Evolutionary conservation across 2,113 vertebrate genomes (phyloP), one percentile per base, ranked within the genome.

Genomic region (Odocoileus hemionus): DNA sequence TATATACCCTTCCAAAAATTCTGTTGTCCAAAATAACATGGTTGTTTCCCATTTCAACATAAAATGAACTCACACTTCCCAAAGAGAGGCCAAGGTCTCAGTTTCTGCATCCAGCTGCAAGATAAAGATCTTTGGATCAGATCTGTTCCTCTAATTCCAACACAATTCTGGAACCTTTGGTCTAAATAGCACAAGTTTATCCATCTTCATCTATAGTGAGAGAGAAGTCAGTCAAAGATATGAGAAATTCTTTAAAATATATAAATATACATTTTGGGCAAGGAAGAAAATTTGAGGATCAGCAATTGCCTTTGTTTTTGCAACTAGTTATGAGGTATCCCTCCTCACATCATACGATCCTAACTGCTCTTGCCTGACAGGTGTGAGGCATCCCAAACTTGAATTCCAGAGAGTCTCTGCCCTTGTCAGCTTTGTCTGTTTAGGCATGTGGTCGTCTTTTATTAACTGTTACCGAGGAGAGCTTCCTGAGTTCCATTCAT

Each of bases 41-140:
- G 85, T 50, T 94, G 36, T 55, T 30, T 23, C n/a, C 50, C 87
- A 52, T 92, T 70, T 36, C 55, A 47, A 60, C 64, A 33, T 60
- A 80, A 96, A 80, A 96, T 87, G 50, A 25, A 61, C 39, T 89
- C 89, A 60, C 17, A 70, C 43, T 89, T 80, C 39, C 88, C 83
- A 79, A 84, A 88, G 88, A 91, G 26, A 93, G 30, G 43, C 83
- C 91, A 67, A 82, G 52, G 78, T 82, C 58, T 79, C 82, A 7
- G 54, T 95, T 82, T 94, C 95, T 76, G 60, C 79, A 47, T 92
- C 92, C 91, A 96, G 85, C 91, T 97, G 92, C 92, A 64, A 97
- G 86, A 97, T 93, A 92, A 91, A 97, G 88, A 97, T 96, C 91
- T 97, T 85, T 91, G 93, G 85, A 83, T 54, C 67, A 74, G 78